Evolutionary conservation across 2,888 invertebrate genomes (phyloP), one percentile per base, ranked within the genome.

Genomic region (Antheraea assamensis): DNA sequence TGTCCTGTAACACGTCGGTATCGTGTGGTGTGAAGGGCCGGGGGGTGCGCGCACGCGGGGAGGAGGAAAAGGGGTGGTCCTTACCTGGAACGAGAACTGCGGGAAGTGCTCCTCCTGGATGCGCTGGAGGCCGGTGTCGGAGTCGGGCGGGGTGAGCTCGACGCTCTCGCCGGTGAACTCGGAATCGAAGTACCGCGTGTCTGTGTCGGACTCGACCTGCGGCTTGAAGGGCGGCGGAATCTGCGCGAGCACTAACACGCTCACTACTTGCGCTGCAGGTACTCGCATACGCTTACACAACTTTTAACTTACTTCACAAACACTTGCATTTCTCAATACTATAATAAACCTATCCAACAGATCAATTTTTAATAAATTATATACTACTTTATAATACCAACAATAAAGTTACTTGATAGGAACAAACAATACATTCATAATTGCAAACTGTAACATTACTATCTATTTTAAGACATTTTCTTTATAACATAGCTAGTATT

Each of bases 161-260:
- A 99, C 99, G 84, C 98, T 97, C 94, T 99, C 99, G 77, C 98
- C 98, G 5, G 99, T 99, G 95, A 99, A 99, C 95, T 99, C 99
- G 77, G 98, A 97, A 94, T 99, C 99, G 93, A 99, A 99, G 95
- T 99, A 99, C 79, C 93, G 92, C 78, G 99, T 99, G 94, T 99
- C 99, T 71, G 98, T 99, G 87, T 99, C 99, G 68, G 98, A 98
- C 77, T 97, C 97, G 80, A 99, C 99, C 93, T 97, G 97, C 71
- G 74, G 75, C 71, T 98, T 98, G 93, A 98, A 98, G 61, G 98
- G 98, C 81, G 99, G 99, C 83, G 97, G 96, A 84, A 99, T 97
- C 97, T 98, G 90, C 72, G 71, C 61, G 42, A 10, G 13, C 42
- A 42, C 42, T n/a, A n/a, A 13, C 42, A 1, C 13, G 13, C 13